Percentiles rank a stretch among this genome's conserved stretches.
Evolutionary conservation across 2,113 vertebrate genomes (phyloP).

Genomic region (Myrmecobius fasciatus): DNA sequence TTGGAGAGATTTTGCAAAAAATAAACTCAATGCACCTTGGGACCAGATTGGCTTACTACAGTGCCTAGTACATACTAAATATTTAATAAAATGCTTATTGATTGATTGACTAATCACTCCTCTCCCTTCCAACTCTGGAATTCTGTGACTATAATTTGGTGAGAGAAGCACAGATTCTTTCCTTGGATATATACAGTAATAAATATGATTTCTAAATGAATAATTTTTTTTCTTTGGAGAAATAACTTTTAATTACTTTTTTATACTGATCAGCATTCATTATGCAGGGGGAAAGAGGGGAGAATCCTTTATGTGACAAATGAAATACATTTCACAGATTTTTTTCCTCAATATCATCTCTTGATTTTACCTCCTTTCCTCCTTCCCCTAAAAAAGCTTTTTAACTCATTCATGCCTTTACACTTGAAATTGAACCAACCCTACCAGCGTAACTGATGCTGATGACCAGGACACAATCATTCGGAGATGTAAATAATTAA

Average conservation of each 20-base stretch:
- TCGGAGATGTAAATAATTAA: neutral
- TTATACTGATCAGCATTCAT: neutral
- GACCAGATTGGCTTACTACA: neutral
- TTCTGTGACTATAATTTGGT: neutral
- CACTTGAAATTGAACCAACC: slow-evolving; percentile 12
- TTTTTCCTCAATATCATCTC: neutral
- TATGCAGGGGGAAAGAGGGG: neutral
- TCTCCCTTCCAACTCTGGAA: neutral
- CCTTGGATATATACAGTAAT: neutral
- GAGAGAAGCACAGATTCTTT: neutral
- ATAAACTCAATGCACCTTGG: no score
- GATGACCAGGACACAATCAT: neutral
- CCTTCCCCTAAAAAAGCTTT: neutral
- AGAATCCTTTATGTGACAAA: slow-evolving; percentile 12
- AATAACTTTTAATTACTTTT: neutral
- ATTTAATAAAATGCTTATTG: neutral
- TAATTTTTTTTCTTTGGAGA: neutral
- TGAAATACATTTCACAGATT: slow-evolving; percentile 22
- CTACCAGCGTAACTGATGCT: neutral
- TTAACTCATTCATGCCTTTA: neutral
- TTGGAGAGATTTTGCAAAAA: no score
- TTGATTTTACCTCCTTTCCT: neutral
- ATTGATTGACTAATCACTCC: neutral
- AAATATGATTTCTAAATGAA: neutral
- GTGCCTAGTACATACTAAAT: neutral